A percentile compares a stretch with the other conserved stretches of the same genome.
Evolutionary conservation across 2,888 invertebrate genomes (phyloP).

Genomic region (Ecdyonurus torrentis): DNA sequence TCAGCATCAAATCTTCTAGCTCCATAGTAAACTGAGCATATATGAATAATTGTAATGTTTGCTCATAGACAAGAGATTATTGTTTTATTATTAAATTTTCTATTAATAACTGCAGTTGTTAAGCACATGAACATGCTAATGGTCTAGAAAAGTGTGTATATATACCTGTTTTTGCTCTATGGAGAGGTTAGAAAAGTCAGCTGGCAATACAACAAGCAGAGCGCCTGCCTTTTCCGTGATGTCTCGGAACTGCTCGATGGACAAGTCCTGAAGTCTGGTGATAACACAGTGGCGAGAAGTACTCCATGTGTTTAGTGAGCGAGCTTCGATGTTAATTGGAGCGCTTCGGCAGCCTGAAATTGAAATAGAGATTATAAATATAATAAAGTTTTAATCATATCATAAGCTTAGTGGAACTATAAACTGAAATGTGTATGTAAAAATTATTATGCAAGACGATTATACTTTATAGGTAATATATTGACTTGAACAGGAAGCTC

Average conservation of each 20-base stretch:
- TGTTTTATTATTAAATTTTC: not conserved
- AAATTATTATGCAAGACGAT: too few species aligned
- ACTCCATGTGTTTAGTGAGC: constrained; percentile 67
- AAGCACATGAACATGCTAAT: not conserved
- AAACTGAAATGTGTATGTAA: too few species aligned
- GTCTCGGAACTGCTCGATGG: constrained; percentile 57
- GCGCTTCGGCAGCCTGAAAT: constrained; percentile 65
- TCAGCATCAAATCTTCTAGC: constrained; percentile 62
- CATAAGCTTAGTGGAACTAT: too few species aligned
- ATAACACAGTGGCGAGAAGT: constrained; percentile 82
- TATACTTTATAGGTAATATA: too few species aligned
- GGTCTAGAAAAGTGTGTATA: too few species aligned
- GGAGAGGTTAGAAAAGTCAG: constrained; percentile 44
- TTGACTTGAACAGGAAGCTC: too few species aligned
- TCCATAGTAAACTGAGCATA: constrained; percentile 25
- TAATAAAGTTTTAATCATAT: too few species aligned
- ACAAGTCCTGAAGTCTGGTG: constrained; percentile 60
- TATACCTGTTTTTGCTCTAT: constrained; percentile 50
- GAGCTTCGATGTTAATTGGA: constrained; percentile 73
- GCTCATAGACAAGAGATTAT: not conserved
- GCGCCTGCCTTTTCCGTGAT: constrained; percentile 69
- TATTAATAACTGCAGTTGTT: not conserved
- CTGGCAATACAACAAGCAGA: constrained; percentile 66
- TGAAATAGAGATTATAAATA: constrained; percentile 2
- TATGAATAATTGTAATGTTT: not conserved